Conservation (phyloP, 2,113 vertebrate species). For the Phodopus roborovskii region DNA sequence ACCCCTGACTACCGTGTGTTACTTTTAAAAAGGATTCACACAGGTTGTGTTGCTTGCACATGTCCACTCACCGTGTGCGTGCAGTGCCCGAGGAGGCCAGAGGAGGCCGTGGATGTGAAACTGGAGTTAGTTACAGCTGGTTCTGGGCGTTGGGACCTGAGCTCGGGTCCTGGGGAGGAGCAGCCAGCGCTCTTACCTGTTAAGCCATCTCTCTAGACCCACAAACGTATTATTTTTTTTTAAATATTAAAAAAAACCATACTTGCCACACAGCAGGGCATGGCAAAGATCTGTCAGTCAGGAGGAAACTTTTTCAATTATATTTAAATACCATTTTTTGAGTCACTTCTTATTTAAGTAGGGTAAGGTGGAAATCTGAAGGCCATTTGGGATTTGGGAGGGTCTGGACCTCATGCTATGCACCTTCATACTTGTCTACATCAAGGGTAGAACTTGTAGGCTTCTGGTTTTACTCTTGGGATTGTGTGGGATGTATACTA, state of each 20-base stretch:
- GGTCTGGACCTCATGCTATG: background rate
- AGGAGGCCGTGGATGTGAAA: background rate
- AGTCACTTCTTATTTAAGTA: slow-evolving; percentile 4
- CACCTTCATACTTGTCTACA: background rate
- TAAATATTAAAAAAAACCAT: slow-evolving; percentile 34
- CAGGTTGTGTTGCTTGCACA: background rate
- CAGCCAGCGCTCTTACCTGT: background rate
- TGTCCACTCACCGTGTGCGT: background rate
- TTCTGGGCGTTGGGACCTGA: background rate
- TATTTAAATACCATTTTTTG: background rate
- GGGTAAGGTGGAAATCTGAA: background rate
- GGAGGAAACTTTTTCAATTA: slow-evolving; percentile 8
- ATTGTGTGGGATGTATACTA: background rate
- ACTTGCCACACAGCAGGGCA: background rate
- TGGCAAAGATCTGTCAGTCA: background rate
- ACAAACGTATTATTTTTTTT: slow-evolving; percentile 30
- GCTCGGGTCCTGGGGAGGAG: background rate
- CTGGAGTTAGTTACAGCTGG: background rate
- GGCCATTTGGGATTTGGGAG: background rate
- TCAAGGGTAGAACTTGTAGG: background rate
- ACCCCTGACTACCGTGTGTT: background rate
- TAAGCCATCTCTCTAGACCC: background rate
- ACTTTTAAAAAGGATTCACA: background rate
- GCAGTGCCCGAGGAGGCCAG: too few relatives aligned
- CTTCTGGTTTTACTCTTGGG: slow-evolving; percentile 33